Conservation (phyloP, 2,888 invertebrate species). For the Tetanocera ferruginea region DNA sequence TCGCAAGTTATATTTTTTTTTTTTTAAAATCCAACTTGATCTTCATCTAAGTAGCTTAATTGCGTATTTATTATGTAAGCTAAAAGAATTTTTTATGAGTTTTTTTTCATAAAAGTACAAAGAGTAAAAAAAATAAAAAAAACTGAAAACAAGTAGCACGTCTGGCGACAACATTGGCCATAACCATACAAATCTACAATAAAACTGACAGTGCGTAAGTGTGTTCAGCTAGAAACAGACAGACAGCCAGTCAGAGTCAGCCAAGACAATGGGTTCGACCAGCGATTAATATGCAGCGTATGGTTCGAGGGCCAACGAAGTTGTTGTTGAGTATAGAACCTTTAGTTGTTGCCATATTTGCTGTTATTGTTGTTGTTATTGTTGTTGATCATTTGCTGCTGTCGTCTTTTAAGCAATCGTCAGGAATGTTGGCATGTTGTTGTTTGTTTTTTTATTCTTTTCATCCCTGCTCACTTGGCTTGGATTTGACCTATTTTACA, state of each 20-base stretch:
- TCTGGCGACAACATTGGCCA: neutral
- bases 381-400: slow-evolving; percentile 1
- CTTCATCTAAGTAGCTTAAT: neutral
- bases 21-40: neutral
- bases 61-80: neutral
- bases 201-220: no score
- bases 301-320: slow-evolving; percentile 15
- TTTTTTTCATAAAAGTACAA: neutral
- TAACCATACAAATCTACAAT: neutral
- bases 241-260: neutral
- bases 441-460: neutral
- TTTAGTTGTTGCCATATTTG: slow-evolving; percentile 2
- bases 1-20: no score
- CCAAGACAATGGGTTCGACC: slow-evolving; percentile 24
- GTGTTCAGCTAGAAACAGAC: neutral
- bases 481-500: slow-evolving; percentile 34
- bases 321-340: slow-evolving; percentile 13
- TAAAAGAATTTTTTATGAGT: neutral
- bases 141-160: neutral
- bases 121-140: neutral
- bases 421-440: slow-evolving; percentile 25
- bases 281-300: slow-evolving; percentile 27
- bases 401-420: neutral
- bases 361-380: neutral
- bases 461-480: neutral